Evolutionary conservation across 2,797 vertebrate genomes (phyloP).

Genomic region (Heliangelus exortis): DNA sequence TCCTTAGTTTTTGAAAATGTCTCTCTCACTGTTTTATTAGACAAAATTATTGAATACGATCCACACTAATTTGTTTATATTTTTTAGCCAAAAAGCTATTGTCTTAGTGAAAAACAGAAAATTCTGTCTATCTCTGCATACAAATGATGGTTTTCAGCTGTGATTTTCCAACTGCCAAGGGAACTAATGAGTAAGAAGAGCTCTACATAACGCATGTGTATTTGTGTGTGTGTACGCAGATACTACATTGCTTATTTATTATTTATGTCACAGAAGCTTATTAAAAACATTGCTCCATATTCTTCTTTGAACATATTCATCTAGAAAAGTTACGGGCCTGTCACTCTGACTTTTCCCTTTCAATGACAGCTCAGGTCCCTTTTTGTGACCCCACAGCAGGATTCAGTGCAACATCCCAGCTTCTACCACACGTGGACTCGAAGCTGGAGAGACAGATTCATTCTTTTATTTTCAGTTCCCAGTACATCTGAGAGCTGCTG

Average conservation of each 20-base stretch:
- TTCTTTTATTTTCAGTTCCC: not conserved
- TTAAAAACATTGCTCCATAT: not conserved
- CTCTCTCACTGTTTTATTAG: not conserved
- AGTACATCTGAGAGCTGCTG: not conserved
- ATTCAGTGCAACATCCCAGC: not conserved
- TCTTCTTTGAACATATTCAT: not conserved
- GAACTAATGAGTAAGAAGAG: slow-evolving; percentile 8
- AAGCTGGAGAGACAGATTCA: not conserved
- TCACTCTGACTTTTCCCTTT: not conserved
- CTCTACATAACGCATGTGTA: not conserved
- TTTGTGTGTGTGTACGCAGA: not conserved
- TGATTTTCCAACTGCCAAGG: not conserved
- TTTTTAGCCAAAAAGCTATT: not conserved
- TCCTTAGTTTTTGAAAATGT: not conserved
- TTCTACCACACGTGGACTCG: not conserved
- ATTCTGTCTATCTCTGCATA: not conserved
- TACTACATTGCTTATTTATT: slow-evolving; percentile 1
- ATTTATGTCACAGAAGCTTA: not conserved
- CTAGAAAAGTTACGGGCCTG: not conserved
- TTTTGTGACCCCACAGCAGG: not conserved
- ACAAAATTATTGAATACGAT: not conserved
- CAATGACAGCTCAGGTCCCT: not conserved
- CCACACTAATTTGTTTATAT: not conserved
- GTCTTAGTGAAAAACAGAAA: not conserved
- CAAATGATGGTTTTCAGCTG: not conserved